Evolutionary conservation across 1,140 invertebrate species (phyloP), one percentile per base, ranked within the genome.

Genomic region (Chlorops oryzae): DNA sequence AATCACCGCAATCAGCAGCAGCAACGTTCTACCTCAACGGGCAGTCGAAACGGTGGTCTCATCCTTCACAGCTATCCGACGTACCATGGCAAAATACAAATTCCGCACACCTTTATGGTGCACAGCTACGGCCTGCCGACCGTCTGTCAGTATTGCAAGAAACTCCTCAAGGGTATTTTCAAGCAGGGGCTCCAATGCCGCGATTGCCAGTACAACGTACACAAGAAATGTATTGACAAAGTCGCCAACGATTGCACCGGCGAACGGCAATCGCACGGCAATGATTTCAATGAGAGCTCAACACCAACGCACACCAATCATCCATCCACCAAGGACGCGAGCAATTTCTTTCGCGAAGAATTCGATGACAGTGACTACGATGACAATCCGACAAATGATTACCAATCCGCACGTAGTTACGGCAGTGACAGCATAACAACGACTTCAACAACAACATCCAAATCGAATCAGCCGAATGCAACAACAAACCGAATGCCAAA

Each of bases 151-250:
- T 81, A 86, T 68, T 98, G 96, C 78, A 94, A 95, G 72, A 95
- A 95, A 75, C 79, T 99, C 57, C 79, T 98, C 20, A 88, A 90
- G 61, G 96, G 96, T 2, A 78, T 99, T 39, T 96, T 97, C 74
- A 90, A 96, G 66, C 96, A 99, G 77, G 92, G 96, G 37, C 73
- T 96, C 47, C 96, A 98, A 73, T 99, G 96, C 74, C 90, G 93
- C 77, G 95, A 98, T 78, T 98, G 96, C 72, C 92, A 94, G 71
- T 97, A 94, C 74, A 98, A 99, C 78, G 92, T 89, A 51, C 96
- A 98, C 74, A 93, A 96, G 70, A 98, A 97, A 74, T 98, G 96
- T 75, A 81, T 92, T 54, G 89, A 92, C 21, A 85, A 87, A 74
- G 88, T 98, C 57, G 92, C 94, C 17, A 96, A 92, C 75, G 92